Conservation (phyloP, 2,888 invertebrate genomes). For the Perizoma affinitatum region DNA sequence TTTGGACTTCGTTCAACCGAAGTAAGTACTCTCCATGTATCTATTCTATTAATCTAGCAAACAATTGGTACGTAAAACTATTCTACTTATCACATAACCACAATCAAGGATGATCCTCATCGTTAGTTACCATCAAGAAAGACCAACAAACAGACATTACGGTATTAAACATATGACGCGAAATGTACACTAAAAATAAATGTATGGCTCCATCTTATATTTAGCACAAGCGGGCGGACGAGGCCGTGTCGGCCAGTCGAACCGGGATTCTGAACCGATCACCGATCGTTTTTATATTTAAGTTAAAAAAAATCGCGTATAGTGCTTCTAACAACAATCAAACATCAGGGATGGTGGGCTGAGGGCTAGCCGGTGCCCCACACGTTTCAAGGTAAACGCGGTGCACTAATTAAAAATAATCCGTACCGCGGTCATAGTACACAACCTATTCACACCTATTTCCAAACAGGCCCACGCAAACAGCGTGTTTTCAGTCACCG, state of each 20-base stretch:
- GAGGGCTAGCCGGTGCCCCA: constrained; percentile 56
- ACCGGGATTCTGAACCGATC: constrained; percentile 78
- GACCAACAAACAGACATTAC: constrained; percentile 47
- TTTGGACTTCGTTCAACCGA: constrained; percentile 53
- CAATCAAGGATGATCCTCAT: constrained; percentile 11
- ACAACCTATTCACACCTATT: constrained; percentile 82
- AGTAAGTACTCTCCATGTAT: constrained; percentile 28
- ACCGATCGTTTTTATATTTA: constrained; percentile 63
- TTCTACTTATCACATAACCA: constrained; percentile 27
- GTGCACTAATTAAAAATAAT: constrained; percentile 72
- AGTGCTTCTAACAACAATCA: constrained; percentile 58
- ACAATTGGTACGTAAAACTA: constrained; percentile 4
- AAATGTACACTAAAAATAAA: constrained; percentile 80
- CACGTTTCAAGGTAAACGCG: constrained; percentile 75
- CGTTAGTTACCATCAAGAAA: constrained; percentile 31
- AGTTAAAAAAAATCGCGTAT: constrained; percentile 53
- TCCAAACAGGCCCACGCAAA: constrained; percentile 82
- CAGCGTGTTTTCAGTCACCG: constrained; percentile 77
- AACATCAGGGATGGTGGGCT: constrained; percentile 57
- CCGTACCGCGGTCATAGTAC: constrained; percentile 71
- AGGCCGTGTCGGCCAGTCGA: constrained; percentile 75
- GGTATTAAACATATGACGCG: constrained; percentile 73
- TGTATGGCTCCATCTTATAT: constrained; percentile 82
- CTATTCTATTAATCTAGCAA: constrained; percentile 10
- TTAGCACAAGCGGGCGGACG: constrained; percentile 78